Evolutionary conservation across 2,888 invertebrate genomes (phyloP).

Genomic region (Celastrina argiolus): DNA sequence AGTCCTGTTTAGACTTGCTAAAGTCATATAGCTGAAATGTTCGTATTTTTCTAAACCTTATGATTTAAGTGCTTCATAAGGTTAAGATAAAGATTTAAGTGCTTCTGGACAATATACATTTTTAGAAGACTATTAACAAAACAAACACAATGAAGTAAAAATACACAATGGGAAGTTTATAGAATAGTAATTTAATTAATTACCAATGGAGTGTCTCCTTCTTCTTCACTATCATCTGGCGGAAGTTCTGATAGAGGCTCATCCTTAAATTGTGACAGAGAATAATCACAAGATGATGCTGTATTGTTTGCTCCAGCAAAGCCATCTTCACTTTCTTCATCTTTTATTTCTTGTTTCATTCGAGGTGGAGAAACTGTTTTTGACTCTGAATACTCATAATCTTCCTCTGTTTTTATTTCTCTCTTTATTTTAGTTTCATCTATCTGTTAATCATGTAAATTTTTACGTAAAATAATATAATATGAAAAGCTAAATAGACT

Average conservation of each 20-base stretch:
- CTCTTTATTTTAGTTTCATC: slow-evolving; percentile 61
- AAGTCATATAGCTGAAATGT: too few species aligned
- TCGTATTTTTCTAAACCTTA: too few species aligned
- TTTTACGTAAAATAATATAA: neutral
- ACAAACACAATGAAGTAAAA: too few species aligned
- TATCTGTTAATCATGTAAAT: slow-evolving; percentile 41
- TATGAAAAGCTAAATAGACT: neutral
- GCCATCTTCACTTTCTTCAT: slow-evolving; percentile 61
- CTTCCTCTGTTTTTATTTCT: slow-evolving; percentile 39
- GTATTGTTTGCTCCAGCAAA: slow-evolving; percentile 67
- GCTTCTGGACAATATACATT: too few species aligned
- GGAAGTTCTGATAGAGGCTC: slow-evolving; percentile 71
- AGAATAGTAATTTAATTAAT: slow-evolving; percentile 36
- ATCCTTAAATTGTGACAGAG: slow-evolving; percentile 82
- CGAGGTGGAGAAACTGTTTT: neutral
- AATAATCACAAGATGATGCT: slow-evolving; percentile 85
- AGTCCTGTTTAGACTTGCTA: too few species aligned
- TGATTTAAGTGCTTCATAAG: too few species aligned
- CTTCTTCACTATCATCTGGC: slow-evolving; percentile 71
- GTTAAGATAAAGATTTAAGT: too few species aligned
- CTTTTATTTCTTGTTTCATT: slow-evolving; percentile 37
- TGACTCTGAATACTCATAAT: neutral
- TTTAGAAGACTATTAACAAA: too few species aligned
- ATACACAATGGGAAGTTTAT: neutral
- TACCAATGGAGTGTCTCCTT: slow-evolving; percentile 88